Evolutionary conservation across 2,888 invertebrate genomes (phyloP), one percentile per base, ranked within the genome.

Genomic region (Beris morrisii): DNA sequence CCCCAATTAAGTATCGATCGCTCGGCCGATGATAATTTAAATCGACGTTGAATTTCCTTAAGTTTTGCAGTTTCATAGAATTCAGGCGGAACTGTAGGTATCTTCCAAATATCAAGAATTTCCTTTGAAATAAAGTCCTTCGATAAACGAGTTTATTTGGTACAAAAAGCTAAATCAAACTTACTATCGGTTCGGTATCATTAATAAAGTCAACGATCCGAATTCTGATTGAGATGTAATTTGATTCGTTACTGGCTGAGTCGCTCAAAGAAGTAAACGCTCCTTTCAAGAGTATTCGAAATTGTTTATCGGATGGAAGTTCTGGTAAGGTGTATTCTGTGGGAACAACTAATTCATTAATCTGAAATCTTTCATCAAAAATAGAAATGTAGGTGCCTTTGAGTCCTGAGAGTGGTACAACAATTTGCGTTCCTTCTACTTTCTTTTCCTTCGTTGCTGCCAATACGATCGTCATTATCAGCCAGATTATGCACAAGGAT

Each of bases 21-120:
- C 7, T 75, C 74, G 3, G 43, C 5, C 4, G 67, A 6, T 4
- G 73, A 70, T 59, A 84, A 70, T 70, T 73, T 84, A 78, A 74
- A 83, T 57, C 73, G 78, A 70, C 73, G 84, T 70, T 75, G 84
- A 63, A 71, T 80, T 45, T 75, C 83, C 72, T 76, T 84, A 77
- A 81, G 82, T 12, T 81, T 84, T 5, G 85, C 86, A 69, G 84
- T 82, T 63, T 88, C 87, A n/a, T 88, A 82, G 6, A 85, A 74
- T 12, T 84, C 81, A 15, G 84, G 83, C 0, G 85, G 79, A 4
- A 87, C 83, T 1, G 90, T 75, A 0, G 86, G 82, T 38, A 92
- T 77, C 0, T 77, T 77, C 88, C 89, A 90, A 0, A 80, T 74
- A 5, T 84, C 77, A 4, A 86, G 83, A 22, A 74, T 68, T 28